Base-by-base conservation (phyloP, 1,140 invertebrate species). In the Schlechtendalia chinensis region DNA sequence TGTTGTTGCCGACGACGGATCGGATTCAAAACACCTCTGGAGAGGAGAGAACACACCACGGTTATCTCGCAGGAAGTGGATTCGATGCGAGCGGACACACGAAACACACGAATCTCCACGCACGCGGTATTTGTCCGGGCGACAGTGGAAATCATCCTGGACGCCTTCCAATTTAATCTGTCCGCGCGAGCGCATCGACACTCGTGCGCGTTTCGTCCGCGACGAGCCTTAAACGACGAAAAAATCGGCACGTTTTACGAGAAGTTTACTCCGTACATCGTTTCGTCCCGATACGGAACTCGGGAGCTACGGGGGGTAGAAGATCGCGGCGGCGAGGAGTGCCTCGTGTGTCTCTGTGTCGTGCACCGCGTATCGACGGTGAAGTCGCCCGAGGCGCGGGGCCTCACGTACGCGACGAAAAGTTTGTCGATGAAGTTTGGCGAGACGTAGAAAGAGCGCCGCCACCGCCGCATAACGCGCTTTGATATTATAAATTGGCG, bases 381-480 rank as follows among this genome's bases (percentile, higher is more conserved):
- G 75, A 47, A 63, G 63, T 63, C 24, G n/a, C n/a, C 29, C 24
- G 24, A 45, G 24, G 29, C 22, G 24, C 45, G 12, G 45, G 22
- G 19, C 6, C 75, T 39, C 75, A 79, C 75, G 75, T 79, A 79
- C 56, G 32, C 58, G 75, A 63, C 50, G 75, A 79, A 79, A 79
- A 79, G 75, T 79, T 79, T 79, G 75, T 79, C 75, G 75, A 79
- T 79, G 58, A 79, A 79, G 75, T 79, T 79, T 79, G 75, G 75
- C 75, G 11, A 72, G 39, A 79, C 32, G 45, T 58, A 79, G 58
- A 61, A 47, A 63, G 56, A 72, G 27, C 69, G 27, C 24, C 24
- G 19, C 47, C 27, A 4, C 24, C 22, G 67, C 67, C 75, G 47
- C 58, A 63, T 45, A 50, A 63, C 75, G 32, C 45, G 58, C 75